Percentiles rank a stretch among this genome's conserved stretches.
phyloP scores from a whole-genome alignment of 1,140 invertebrate genomes.

The Gonioctena quinquepunctata region DNA sequence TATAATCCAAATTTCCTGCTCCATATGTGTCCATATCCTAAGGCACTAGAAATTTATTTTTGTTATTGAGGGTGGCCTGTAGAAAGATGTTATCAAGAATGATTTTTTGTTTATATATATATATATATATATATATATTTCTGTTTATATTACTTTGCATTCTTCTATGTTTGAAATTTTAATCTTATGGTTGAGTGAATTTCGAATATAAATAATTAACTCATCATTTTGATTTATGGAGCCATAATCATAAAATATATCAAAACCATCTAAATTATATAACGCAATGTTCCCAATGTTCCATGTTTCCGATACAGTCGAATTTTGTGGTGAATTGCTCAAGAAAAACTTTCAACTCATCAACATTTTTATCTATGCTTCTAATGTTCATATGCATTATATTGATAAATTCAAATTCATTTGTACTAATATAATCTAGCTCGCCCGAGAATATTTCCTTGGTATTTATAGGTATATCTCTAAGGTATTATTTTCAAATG shows the following conservation, averaged over 20 bases:
- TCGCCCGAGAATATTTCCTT: background rate
- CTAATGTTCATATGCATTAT: background rate
- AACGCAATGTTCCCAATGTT: background rate
- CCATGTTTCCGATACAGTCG: slow-evolving; percentile 9
- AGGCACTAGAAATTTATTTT: background rate
- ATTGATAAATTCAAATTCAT: background rate
- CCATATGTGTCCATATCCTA: too few species aligned
- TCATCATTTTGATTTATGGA: slow-evolving; percentile 1
- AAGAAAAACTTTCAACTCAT: background rate
- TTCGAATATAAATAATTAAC: background rate
- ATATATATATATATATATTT: too few species aligned
- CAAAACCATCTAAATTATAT: too few species aligned
- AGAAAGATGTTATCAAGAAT: background rate
- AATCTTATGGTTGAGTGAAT: background rate
- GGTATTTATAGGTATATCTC: background rate
- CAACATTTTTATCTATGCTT: too few species aligned
- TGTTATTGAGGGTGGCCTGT: background rate
- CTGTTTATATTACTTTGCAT: background rate
- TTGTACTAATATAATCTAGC: background rate
- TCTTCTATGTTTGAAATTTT: background rate
- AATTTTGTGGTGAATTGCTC: background rate
- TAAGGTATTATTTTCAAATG: too few species aligned
- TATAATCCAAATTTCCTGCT: too few species aligned
- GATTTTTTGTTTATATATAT: too few species aligned
- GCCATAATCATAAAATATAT: background rate